Evolutionary conservation across 2,888 invertebrate genomes (phyloP), one percentile per base, ranked within the genome.

Genomic region (Perizoma affinitatum): DNA sequence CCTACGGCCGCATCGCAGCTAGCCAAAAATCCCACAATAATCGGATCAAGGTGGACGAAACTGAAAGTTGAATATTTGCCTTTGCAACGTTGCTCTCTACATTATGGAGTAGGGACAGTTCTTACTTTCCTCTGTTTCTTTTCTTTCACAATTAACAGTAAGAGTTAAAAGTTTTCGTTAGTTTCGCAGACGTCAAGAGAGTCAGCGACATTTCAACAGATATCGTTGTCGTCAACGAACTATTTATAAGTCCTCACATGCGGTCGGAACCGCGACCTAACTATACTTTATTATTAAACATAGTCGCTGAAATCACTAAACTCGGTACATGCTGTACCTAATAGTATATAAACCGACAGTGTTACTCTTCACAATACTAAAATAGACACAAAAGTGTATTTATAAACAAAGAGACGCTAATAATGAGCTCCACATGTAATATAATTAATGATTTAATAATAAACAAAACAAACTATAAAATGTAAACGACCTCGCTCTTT

Each of bases 11-110:
- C 79, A 54, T 50, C 80, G 84, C 80, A 79, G 67, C 67, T 61
- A 81, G 88, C 87, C 87, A 86, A 88, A 83, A 85, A 82, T 80
- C 79, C 76, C 79, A 78, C 82, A 80, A 85, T 81, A 85, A 84
- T 84, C 86, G 74, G 88, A 87, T 87, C 89, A 88, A 88, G 89
- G 88, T 86, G 80, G 83, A 74, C 68, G 70, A 69, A 68, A 73
- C 65, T 51, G 70, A 71, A 71, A 75, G 66, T 69, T 69, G 68
- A 67, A 71, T 51, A 50, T 46, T 44, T 44, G 38, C 55, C 38
- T 38, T 38, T 38, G 38, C 38, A 7, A 67, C 68, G 72, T 73
- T 73, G 70, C 69, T 66, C 72, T 41, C 49, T 38, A 4, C 44
- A 22, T 44, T 44, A 22, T 9, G 5, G 1, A n/a, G 42, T 22